Percentiles rank a stretch among this genome's conserved stretches.
phyloP scores from a whole-genome alignment of 2,888 invertebrate genomes.

The Drosophila phalerata region DNA sequence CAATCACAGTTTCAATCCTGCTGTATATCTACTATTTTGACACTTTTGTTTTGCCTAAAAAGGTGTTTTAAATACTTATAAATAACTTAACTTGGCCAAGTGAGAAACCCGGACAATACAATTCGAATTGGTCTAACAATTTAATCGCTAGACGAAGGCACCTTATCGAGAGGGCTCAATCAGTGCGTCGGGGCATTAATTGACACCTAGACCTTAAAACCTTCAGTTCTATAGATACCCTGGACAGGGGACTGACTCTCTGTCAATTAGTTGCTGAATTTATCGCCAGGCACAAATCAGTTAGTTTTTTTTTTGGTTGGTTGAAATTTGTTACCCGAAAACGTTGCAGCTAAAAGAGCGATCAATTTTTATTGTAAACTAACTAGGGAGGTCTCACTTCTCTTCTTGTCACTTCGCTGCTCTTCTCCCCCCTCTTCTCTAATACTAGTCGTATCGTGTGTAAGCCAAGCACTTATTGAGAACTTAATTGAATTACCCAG shows the following conservation, averaged over 20 bases:
- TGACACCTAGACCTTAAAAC: conserved; percentile 62
- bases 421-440: conserved; percentile 11
- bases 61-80: conserved; percentile 78
- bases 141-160: conserved; percentile 64
- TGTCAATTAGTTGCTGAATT: conserved; percentile 80
- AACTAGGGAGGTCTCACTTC: conserved; percentile 62
- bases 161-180: conserved; percentile 70
- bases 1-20: conserved; percentile 17
- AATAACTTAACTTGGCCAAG: conserved; percentile 60
- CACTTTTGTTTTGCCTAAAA: conserved; percentile 79
- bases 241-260: conserved; percentile 56
- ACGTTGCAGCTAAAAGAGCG: conserved; percentile 70
- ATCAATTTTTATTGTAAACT: conserved; percentile 75
- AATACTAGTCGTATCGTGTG: conserved; percentile 46
- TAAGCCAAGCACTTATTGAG: conserved; percentile 70
- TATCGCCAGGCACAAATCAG: conserved; percentile 82
- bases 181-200: conserved; percentile 71
- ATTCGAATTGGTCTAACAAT: conserved; percentile 64
- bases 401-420: too few relatives aligned
- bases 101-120: conserved; percentile 34
- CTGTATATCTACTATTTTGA: conserved; percentile 73
- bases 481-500: conserved; percentile 77
- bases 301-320: conserved; percentile 47
- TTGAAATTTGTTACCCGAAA: conserved; percentile 68
- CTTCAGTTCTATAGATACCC: conserved; percentile 37